phyloP scores from a whole-genome alignment of 2,797 vertebrate genomes.

The Rhabdophis nuchalis region DNA sequence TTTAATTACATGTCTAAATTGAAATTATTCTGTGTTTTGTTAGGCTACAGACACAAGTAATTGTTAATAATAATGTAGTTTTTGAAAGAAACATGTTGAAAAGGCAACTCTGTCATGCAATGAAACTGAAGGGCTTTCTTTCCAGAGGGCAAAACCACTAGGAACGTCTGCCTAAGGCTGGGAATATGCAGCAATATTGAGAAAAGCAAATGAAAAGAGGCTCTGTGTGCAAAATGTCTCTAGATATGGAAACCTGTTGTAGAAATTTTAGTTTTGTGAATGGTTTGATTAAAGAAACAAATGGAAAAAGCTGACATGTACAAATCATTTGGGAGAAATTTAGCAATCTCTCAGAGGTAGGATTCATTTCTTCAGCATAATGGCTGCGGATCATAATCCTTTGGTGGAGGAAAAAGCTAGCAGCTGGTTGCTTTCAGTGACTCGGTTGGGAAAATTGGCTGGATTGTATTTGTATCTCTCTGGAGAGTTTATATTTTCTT shows the following conservation, averaged over 20 bases:
- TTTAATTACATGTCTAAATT: conserved; percentile 34
- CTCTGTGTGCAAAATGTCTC: conserved; percentile 5
- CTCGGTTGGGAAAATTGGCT: not conserved
- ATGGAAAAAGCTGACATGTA: conserved; percentile 44
- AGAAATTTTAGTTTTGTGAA: conserved; percentile 38
- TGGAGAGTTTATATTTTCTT: not conserved
- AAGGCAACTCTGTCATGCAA: conserved; percentile 23
- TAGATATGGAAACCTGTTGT: conserved; percentile 32
- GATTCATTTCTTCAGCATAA: conserved; percentile 20
- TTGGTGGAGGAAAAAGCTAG: not conserved
- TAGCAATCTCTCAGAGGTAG: conserved; percentile 49
- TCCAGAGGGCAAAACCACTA: conserved; percentile 44
- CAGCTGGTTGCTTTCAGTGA: not conserved
- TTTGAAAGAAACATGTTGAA: conserved; percentile 19
- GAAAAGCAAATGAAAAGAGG: conserved; percentile 38
- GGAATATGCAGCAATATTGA: conserved; percentile 31
- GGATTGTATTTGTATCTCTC: not conserved
- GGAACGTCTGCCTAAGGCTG: conserved; percentile 15
- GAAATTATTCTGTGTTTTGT: conserved; percentile 28
- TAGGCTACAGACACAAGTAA: conserved; percentile 24
- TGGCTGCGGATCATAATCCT: not conserved
- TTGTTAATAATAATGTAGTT: conserved; percentile 43
- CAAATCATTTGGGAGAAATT: not conserved
- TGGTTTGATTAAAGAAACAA: conserved; percentile 9
- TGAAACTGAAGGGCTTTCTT: conserved; percentile 29